Evolutionary conservation across 1,140 invertebrate genomes (phyloP), one percentile per base, ranked within the genome.

Genomic region (Plutomurus gul): DNA sequence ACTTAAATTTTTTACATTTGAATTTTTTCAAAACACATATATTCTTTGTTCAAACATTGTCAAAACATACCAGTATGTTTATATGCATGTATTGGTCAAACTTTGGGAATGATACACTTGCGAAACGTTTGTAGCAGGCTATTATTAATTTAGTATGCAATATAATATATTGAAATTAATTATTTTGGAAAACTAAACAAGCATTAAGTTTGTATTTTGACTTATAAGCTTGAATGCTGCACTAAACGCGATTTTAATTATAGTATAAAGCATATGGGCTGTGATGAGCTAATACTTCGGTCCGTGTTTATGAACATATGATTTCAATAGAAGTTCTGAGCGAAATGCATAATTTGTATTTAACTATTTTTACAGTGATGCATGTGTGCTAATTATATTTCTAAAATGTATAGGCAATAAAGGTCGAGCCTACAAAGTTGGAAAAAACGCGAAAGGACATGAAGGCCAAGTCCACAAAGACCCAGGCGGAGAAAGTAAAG

Each of bases 391-490:
- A 37, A 79, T 20, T 82, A 88, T 73, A 85, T 88, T n/a, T 89
- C 88, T 0, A 84, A 89, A n/a, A 88, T 87, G 60, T 87, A 88
- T 0, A 85, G 89, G 47, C 88, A 87, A n/a, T n/a, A n/a, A 72
- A 85, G 90, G 10, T 87, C 88, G 18, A 87, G 88, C 49, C 88
- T 85, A 73, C 87, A 91, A 36, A 87, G 84, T 7, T 89, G 87
- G 47, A 39, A 27, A 87, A 88, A 18, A 87, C 90, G 16, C 86
- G 89, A 76, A 88, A 89, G 40, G 84, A 85, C 1, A 88, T 87
- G 75, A 86, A 86, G 30, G 85, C 86, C 0, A 88, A 89, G 46
- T 85, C 88, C 3, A 91, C 91, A 84, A 89, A 88, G 78, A 85
- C 86, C 25, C 89, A 89, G 82, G 87, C 85, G 71, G 85, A 87